Evolutionary conservation across 2,888 invertebrate species (phyloP).

Genomic region (Pachycephus smyrnensis): DNA sequence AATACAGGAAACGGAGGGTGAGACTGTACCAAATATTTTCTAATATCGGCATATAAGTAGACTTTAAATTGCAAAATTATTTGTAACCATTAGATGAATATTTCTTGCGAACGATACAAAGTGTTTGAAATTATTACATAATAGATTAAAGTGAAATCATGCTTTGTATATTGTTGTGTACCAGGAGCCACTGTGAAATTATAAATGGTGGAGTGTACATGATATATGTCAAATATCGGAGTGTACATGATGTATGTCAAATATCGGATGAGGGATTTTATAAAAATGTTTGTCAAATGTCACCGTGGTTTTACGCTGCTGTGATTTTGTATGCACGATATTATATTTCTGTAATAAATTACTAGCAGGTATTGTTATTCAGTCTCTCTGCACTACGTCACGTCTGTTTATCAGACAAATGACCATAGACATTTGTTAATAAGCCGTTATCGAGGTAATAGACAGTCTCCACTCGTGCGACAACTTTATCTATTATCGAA

Average conservation of each 20-base stretch:
- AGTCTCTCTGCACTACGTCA: neutral
- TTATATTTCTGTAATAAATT: conserved; percentile 5
- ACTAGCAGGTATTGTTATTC: neutral
- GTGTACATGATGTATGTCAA: neutral
- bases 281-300: neutral
- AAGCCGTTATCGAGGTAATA: neutral
- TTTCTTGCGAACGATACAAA: neutral
- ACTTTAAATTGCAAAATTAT: neutral
- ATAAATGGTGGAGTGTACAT: neutral
- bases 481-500: neutral
- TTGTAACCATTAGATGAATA: neutral
- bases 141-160: neutral
- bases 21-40: neutral
- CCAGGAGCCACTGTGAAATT: neutral
- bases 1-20: neutral
- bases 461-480: neutral
- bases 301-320: neutral
- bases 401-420: neutral
- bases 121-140: neutral
- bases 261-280: neutral
- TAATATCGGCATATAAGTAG: neutral
- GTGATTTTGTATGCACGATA: neutral
- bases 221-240: neutral
- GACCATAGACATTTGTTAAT: neutral
- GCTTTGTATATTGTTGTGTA: neutral